Percentiles rank a stretch among this genome's conserved stretches.
Evolutionary conservation across 2,888 invertebrate species (phyloP).

Genomic region (Therioaphis trifolii): DNA sequence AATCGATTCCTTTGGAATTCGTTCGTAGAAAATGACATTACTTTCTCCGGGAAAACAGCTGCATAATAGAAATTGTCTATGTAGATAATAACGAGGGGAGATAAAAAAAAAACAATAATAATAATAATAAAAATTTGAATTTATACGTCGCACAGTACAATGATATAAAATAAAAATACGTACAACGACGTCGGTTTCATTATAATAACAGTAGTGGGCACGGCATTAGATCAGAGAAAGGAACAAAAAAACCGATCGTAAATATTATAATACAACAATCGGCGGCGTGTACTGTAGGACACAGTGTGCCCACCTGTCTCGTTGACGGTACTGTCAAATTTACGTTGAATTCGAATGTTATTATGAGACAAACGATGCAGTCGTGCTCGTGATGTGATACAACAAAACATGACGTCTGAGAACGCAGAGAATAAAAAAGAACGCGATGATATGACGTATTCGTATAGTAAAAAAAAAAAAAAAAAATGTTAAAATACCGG

Average conservation of each 20-base stretch:
- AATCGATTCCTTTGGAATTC: neutral
- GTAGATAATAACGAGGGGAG: too few species aligned
- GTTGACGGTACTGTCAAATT: too few species aligned
- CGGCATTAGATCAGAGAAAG: conserved; percentile 25
- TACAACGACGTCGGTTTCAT: conserved; percentile 9
- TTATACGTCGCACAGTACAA: neutral
- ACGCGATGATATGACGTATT: too few species aligned
- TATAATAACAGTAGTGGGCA: conserved; percentile 29
- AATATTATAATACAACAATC: conserved; percentile 15
- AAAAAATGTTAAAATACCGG: too few species aligned
- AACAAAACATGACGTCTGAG: too few species aligned
- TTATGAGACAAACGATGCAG: too few species aligned
- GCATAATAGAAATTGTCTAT: neutral
- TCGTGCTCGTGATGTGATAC: too few species aligned
- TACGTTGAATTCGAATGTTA: too few species aligned
- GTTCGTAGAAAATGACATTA: conserved; percentile 4
- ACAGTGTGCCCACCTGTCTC: too few species aligned
- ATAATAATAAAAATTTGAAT: conserved; percentile 22
- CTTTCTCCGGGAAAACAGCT: conserved; percentile 25
- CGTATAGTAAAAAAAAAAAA: too few species aligned
- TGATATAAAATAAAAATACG: neutral
- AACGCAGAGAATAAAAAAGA: too few species aligned
- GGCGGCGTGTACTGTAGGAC: neutral
- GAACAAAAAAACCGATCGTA: neutral
- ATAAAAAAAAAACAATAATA: neutral